These are phyloP conservation scores for Dorcus parallelipipedus DNA, from an alignment of 2,888 invertebrate species.

Conservation along the genomic window DNA sequence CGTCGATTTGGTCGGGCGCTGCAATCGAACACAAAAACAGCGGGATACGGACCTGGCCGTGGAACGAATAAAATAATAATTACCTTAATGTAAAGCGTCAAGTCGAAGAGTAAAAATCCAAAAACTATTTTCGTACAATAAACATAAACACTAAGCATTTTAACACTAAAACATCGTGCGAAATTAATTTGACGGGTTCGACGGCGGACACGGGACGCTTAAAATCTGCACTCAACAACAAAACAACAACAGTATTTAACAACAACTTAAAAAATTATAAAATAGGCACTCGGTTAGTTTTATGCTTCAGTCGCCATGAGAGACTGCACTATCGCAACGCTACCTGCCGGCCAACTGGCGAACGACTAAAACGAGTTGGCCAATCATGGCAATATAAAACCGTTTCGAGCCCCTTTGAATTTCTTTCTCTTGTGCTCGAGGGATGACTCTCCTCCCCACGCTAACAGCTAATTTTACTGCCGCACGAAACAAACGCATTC, in stretches of 20 bases:
- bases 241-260: constrained; percentile 29
- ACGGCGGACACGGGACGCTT: constrained; percentile 20
- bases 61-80: constrained; percentile 11
- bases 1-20: not conserved
- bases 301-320: constrained; percentile 31
- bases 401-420: constrained; percentile 11
- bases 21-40: not conserved
- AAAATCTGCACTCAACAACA: constrained; percentile 26
- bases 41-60: not conserved
- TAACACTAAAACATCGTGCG: constrained; percentile 31
- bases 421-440: constrained; percentile 7
- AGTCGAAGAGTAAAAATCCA: constrained; percentile 30
- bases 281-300: constrained; percentile 28
- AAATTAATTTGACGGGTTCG: constrained; percentile 22
- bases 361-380: constrained; percentile 21
- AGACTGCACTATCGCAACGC: constrained; percentile 23
- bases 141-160: constrained; percentile 34
- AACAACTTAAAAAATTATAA: constrained; percentile 29
- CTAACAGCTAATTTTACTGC: constrained; percentile 15
- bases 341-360: constrained; percentile 24
- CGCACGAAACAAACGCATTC: not conserved
- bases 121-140: constrained; percentile 33
- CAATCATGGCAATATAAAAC: constrained; percentile 15
- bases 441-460: constrained; percentile 5
- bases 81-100: constrained; percentile 26